Evolutionary conservation across 2,888 invertebrate species (phyloP), one percentile per base, ranked within the genome.

Genomic region (Leptinotarsa peninsularis): DNA sequence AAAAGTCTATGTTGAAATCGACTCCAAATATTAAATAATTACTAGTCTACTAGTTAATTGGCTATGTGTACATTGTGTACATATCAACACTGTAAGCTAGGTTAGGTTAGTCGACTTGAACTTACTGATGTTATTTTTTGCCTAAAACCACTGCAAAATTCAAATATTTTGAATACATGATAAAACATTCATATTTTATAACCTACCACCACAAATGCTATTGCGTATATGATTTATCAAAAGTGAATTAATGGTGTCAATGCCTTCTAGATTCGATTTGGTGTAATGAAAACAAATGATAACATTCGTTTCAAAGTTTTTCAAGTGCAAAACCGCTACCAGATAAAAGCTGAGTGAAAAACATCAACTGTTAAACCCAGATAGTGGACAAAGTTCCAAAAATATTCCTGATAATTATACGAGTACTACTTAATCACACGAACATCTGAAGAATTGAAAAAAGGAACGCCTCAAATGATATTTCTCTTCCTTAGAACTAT

Each of bases 271-370:
- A 75, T 63, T 43, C 4, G 17, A 4, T 66, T 72, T 33, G 43
- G 49, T 69, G 54, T 70, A 66, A 58, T 72, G 67, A 72, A 75
- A 76, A 75, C 56, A 60, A 70, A 70, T 5, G 77, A 74, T 78
- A 76, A 67, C 33, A 67, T 17, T 60, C 43, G 66, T 74, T 77
- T 72, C 71, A 74, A 60, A 17, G n/a, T n/a, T 52, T 43, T 49
- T 69, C n/a, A 69, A 75, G 72, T 75, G 75, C 75, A 72, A 69
- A 75, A 75, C 69, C n/a, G 13, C 33, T n/a, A 33, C 7, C 33
- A 27, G n/a, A 63, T 23, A 58, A 52, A 52, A 58, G 23, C 18
- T 7, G 14, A 21, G 7, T 21, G 14, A 13, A 58, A 58, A 21
- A 58, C 58, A 58, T n/a, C 15, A 52, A n/a, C 52, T 52, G 7